phyloP scores from a whole-genome alignment of 1,140 invertebrate genomes.

The Achroia grisella region DNA sequence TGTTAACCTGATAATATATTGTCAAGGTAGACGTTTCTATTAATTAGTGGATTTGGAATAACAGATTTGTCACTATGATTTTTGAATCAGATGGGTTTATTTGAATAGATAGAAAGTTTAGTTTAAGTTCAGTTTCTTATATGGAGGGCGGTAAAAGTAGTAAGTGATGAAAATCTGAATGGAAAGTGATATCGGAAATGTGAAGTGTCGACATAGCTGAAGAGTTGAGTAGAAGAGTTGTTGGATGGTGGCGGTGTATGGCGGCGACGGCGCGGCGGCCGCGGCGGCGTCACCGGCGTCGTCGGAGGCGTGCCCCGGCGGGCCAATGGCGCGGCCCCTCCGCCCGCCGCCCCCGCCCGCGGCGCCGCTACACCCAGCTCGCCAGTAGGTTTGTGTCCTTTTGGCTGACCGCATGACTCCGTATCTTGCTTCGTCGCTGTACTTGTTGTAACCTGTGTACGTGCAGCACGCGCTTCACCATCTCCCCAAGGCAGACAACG shows the following conservation, averaged over 20 bases:
- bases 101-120: no score
- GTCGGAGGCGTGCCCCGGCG: slow-evolving; percentile 62
- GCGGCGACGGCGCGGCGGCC: slow-evolving; percentile 24
- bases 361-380: slow-evolving; percentile 48
- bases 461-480: slow-evolving; percentile 59
- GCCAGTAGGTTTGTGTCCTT: slow-evolving; percentile 75
- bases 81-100: no score
- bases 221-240: slow-evolving; percentile 3
- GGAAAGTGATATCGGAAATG: slow-evolving; percentile 1
- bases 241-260: slow-evolving; percentile 16
- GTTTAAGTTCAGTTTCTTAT: no score
- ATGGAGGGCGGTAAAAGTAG: no score
- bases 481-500: slow-evolving; percentile 30
- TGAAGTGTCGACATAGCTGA: slow-evolving; percentile 21
- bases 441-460: slow-evolving; percentile 59
- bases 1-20: no score
- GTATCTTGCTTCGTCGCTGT: slow-evolving; percentile 73
- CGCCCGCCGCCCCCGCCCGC: slow-evolving; percentile 48
- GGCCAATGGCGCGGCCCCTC: slow-evolving; percentile 59
- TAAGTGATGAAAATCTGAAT: no score
- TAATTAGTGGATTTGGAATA: no score
- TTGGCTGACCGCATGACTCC: slow-evolving; percentile 75
- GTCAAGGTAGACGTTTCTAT: no score
- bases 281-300: slow-evolving; percentile 23
- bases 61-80: no score